Evolutionary conservation across 2,888 invertebrate genomes (phyloP), one percentile per base, ranked within the genome.

Genomic region (Diadegma fenestrale): DNA sequence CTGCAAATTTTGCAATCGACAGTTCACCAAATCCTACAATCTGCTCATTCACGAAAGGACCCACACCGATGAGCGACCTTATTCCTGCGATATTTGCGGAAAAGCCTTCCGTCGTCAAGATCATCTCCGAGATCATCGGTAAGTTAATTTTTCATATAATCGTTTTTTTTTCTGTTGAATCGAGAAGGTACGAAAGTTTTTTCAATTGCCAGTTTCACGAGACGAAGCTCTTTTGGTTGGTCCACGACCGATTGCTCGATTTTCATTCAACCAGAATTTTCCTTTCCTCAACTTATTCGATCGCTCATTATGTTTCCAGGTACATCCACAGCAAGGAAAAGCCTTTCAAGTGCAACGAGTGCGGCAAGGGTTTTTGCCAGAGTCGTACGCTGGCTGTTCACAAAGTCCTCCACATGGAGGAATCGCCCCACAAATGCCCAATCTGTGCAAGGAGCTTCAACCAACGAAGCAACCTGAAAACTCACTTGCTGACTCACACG

Each of bases 291-390:
- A 26, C 14, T 58, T 0, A 26, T 58, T 58, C 26, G 12, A 58
- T 26, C 12, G 3, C 26, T 68, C 64, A 73, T 77, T 80, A 73
- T 37, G 30, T 58, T 86, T 88, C 0, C 95, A 98, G 98, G 93
- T 99, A 99, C 95, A 99, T 99, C 88, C 99, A 99, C 95, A 98
- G 98, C 88, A 99, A 99, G 93, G 99, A 99, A 94, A 99, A 99
- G 94, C 99, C 99, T 0, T 99, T 99, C 95, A 99, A 99, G 93
- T 99, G 99, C 94, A 96, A 96, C 4, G 98, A 99, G 90, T 99
- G 99, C 94, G 99, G 99, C 64, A 99, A 99, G 94, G 99, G 99
- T 6, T 99, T 99, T 94, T 99, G 99, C 94, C 99, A 99, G 93
- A 98, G 98, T 30, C 95, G 99, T 73, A 99, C 99, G 0, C 95